phyloP scores from a whole-genome alignment of 2,888 invertebrate genomes.

The Tuta absoluta region DNA sequence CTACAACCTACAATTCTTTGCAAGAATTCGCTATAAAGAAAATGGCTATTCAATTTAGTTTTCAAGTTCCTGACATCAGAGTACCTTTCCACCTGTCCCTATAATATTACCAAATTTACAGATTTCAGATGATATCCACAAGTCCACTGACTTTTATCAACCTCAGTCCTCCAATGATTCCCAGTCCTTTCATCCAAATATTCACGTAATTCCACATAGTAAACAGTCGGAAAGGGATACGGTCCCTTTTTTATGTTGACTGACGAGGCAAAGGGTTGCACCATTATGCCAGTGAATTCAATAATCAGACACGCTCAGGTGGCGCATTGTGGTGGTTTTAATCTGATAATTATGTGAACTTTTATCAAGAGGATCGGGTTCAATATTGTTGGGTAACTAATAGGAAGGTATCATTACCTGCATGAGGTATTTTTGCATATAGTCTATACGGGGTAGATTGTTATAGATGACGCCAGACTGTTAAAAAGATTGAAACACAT shows the following conservation, averaged over 20 bases:
- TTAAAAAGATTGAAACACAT: no score
- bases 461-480: no score
- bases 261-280: conserved; percentile 64
- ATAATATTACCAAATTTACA: no score
- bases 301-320: conserved; percentile 70
- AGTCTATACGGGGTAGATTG: no score
- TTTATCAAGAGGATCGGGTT: conserved; percentile 2
- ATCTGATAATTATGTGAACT: conserved; percentile 14
- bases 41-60: no score
- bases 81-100: no score
- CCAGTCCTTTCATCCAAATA: conserved; percentile 36
- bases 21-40: no score
- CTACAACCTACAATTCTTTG: no score
- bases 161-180: background rate
- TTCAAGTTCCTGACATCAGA: no score
- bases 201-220: conserved; percentile 71
- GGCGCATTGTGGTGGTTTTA: conserved; percentile 34
- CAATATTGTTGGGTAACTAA: background rate
- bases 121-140: no score
- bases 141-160: background rate
- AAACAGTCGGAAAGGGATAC: conserved; percentile 67
- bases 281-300: conserved; percentile 60
- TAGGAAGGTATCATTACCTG: background rate
- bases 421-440: no score
- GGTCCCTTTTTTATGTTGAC: conserved; percentile 73